phyloP scores from a whole-genome alignment of 2,888 invertebrate species.

The Ctena decussata region DNA sequence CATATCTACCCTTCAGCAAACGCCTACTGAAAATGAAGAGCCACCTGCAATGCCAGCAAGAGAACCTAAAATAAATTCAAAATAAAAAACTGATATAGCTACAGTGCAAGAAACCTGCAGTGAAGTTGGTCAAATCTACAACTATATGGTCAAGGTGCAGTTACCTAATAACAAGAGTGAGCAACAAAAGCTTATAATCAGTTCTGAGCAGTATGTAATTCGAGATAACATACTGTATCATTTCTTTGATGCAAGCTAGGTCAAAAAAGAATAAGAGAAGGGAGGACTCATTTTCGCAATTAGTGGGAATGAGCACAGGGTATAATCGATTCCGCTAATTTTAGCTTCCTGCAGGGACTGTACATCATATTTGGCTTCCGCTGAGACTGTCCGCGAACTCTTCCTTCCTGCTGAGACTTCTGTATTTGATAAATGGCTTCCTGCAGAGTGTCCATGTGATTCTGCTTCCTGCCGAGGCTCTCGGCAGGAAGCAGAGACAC shows the following conservation, averaged over 20 bases:
- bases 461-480: too few species aligned
- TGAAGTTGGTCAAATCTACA: constrained; percentile 17
- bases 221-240: constrained; percentile 38
- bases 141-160: constrained; percentile 25
- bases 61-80: not conserved
- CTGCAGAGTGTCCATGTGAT: too few species aligned
- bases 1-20: not conserved
- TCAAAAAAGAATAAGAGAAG: constrained; percentile 17
- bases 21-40: constrained; percentile 7
- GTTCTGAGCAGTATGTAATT: constrained; percentile 39
- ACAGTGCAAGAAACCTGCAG: constrained; percentile 40
- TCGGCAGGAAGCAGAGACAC: too few species aligned
- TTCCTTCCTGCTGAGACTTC: too few species aligned
- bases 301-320: too few species aligned
- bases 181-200: constrained; percentile 13
- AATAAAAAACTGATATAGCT: not conserved
- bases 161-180: constrained; percentile 29
- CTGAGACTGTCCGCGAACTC: too few species aligned
- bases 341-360: too few species aligned
- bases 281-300: constrained; percentile 5
- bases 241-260: constrained; percentile 34
- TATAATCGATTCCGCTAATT: too few species aligned
- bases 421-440: too few species aligned
- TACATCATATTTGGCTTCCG: too few species aligned
- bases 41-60: not conserved